Evolutionary conservation across 2,797 vertebrate genomes (phyloP).

Genomic region (Sphenodon punctatus): DNA sequence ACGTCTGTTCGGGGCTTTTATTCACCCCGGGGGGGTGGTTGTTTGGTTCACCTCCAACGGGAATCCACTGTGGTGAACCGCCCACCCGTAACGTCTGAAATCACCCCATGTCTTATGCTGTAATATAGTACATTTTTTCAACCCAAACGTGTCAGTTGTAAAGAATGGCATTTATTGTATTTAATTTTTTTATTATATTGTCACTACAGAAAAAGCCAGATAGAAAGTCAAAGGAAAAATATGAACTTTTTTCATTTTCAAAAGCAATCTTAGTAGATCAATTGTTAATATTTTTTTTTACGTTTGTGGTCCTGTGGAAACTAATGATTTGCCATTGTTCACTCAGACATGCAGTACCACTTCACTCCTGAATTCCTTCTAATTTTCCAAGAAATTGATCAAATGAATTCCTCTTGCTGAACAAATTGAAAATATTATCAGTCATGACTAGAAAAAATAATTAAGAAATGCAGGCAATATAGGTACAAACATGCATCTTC

Average conservation of each 20-base stretch:
- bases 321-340: conserved; percentile 41
- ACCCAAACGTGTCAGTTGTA: conserved; percentile 7
- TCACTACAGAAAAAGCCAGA: not conserved
- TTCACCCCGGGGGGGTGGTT: too few relatives aligned
- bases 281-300: not conserved
- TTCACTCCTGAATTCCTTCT: conserved; percentile 45
- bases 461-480: conserved; percentile 41
- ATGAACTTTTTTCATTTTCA: not conserved
- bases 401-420: conserved; percentile 55
- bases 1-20: too few relatives aligned
- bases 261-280: conserved; percentile 2
- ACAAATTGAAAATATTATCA: conserved; percentile 70
- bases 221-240: not conserved
- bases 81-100: too few relatives aligned
- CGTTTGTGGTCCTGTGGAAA: not conserved
- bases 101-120: too few relatives aligned
- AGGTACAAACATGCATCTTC: conserved; percentile 49
- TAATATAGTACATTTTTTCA: too few relatives aligned
- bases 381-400: conserved; percentile 69
- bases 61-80: too few relatives aligned
- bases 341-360: conserved; percentile 22
- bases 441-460: conserved; percentile 61
- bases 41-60: too few relatives aligned
- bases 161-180: not conserved
- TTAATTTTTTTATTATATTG: not conserved